Percentiles rank a stretch among this genome's conserved stretches.
Evolutionary conservation across 2,113 vertebrate genomes (phyloP).

Genomic region (Anguilla rostrata): DNA sequence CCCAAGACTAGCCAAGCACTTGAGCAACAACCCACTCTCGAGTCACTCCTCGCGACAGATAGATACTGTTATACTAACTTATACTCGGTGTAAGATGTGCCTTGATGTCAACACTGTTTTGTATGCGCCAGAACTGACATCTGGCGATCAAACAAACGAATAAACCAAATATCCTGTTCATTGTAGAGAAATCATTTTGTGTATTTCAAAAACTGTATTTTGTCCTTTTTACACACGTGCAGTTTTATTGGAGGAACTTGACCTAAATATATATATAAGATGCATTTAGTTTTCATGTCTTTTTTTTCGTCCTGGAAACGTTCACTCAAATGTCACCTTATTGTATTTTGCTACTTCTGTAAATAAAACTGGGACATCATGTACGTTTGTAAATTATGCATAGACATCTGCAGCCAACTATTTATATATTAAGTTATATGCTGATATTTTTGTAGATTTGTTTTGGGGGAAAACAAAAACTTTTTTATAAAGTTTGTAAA

Average conservation of each 20-base stretch:
- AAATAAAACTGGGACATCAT: slow-evolving; percentile 65
- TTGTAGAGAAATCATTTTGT: background rate
- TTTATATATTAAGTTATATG: slow-evolving; percentile 68
- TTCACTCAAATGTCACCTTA: slow-evolving; percentile 40
- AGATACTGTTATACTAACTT: background rate
- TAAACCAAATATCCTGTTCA: background rate
- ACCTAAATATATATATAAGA: background rate
- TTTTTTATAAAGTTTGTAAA: background rate
- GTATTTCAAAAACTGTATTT: background rate
- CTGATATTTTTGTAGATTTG: background rate
- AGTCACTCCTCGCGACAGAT: background rate
- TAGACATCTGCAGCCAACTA: slow-evolving; percentile 58
- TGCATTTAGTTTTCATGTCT: background rate
- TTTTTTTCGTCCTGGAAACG: background rate
- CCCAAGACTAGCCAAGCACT: background rate
- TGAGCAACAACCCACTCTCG: background rate
- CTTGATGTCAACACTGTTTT: background rate
- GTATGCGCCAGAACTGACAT: background rate
- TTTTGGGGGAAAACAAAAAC: background rate
- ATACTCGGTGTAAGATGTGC: background rate
- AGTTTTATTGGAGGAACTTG: background rate
- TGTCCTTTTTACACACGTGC: background rate
- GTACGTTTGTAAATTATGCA: slow-evolving; percentile 69
- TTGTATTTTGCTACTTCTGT: slow-evolving; percentile 47
- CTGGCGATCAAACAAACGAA: background rate